Percentiles rank a stretch among this genome's conserved stretches.
These are phyloP conservation scores for Xyliphius kryptos DNA, from an alignment of 2,113 vertebrate species.

Conservation along the genomic window DNA sequence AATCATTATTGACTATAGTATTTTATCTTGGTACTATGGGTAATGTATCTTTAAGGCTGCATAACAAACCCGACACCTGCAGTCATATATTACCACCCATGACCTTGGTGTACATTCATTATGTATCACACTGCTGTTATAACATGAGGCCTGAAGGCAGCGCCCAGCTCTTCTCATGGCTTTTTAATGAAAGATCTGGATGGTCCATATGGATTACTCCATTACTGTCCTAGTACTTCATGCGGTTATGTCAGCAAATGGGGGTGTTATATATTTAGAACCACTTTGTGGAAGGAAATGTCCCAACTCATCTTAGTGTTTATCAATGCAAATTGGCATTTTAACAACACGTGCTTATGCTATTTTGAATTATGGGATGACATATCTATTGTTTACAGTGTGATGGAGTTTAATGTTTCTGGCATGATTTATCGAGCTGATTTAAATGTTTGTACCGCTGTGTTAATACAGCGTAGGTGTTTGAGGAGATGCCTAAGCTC, in stretches of 20 bases:
- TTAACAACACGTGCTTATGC: background rate
- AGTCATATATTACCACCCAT: background rate
- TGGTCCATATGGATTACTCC: background rate
- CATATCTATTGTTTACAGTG: no score
- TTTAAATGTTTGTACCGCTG: conserved; percentile 20
- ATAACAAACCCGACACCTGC: background rate
- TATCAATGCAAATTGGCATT: conserved; percentile 24
- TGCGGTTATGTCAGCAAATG: background rate
- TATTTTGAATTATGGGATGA: background rate
- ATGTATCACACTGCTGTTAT: background rate
- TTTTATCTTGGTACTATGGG: background rate
- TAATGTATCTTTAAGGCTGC: background rate
- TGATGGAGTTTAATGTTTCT: background rate
- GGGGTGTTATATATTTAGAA: conserved; percentile 1
- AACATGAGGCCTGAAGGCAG: background rate
- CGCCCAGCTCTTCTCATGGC: background rate
- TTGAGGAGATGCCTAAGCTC: conserved; percentile 20
- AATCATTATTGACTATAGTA: no score
- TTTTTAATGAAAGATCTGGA: background rate
- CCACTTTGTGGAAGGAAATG: background rate
- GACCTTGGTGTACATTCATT: background rate
- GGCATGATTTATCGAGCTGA: conserved; percentile 28
- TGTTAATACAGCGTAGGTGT: conserved; percentile 24
- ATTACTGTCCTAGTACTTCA: background rate
- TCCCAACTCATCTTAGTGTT: conserved; percentile 8